Conservation (phyloP, 2,797 vertebrate genomes). For the Gymnothorax reevesii region DNA sequence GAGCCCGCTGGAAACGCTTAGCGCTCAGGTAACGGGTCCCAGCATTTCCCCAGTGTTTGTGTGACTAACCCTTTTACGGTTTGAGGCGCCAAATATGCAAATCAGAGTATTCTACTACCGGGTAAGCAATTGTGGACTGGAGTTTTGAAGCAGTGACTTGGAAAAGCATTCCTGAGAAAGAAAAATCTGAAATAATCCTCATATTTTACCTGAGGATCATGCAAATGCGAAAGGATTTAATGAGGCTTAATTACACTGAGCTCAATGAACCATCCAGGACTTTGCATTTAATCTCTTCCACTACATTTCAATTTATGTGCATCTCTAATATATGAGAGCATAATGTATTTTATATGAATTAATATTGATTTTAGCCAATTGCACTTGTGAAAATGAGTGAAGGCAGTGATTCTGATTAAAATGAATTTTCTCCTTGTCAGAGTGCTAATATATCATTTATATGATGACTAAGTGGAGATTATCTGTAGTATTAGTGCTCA, state of each 20-base stretch:
- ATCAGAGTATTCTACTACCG: no score
- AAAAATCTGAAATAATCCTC: neutral
- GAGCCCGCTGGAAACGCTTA: slow-evolving; percentile 95
- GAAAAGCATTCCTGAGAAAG: no score
- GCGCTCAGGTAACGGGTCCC: slow-evolving; percentile 85
- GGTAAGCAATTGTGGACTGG: no score
- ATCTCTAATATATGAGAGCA: neutral
- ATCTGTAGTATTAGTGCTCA: neutral
- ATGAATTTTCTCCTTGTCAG: neutral
- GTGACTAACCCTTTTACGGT: neutral
- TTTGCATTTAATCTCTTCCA: neutral
- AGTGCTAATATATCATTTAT: neutral
- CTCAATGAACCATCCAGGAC: neutral
- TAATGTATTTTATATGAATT: neutral
- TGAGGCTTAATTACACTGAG: neutral
- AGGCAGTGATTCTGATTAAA: neutral
- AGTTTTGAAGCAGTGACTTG: no score
- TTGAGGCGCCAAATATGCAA: no score
- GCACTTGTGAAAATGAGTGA: neutral
- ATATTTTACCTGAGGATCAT: neutral
- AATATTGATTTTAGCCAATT: neutral
- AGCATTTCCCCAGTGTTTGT: neutral
- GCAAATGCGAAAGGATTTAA: neutral
- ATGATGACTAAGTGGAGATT: neutral
- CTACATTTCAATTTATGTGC: neutral